Percentiles rank a stretch among this genome's conserved stretches.
Conservation (phyloP, 2,797 vertebrate species). For the Oreochromis grahami region DNA sequence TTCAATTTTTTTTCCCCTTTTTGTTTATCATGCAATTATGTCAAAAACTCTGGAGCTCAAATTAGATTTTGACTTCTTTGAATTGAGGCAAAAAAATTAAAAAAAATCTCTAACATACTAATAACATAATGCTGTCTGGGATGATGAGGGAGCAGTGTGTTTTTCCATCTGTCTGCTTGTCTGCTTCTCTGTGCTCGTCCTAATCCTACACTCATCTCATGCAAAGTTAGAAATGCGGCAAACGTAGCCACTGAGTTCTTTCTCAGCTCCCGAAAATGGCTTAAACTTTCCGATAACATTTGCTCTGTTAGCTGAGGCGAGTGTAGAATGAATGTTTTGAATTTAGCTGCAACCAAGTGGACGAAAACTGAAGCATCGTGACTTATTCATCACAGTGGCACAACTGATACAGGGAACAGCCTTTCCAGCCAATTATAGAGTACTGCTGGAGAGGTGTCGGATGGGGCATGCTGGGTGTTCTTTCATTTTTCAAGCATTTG, state of each 20-base stretch:
- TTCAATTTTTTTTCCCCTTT: background rate
- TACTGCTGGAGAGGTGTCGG: background rate
- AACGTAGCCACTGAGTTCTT: background rate
- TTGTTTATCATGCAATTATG: background rate
- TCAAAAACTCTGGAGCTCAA: background rate
- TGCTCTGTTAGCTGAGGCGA: background rate
- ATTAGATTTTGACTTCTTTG: background rate
- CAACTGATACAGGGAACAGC: slow-evolving; percentile 16
- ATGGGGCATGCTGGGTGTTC: background rate
- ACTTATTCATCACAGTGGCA: slow-evolving; percentile 25
- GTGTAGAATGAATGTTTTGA: slow-evolving; percentile 5
- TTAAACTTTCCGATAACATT: background rate
- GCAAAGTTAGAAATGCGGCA: background rate
- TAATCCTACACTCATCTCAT: slow-evolving; percentile 4
- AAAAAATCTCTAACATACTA: background rate
- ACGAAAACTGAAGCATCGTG: slow-evolving; percentile 18
- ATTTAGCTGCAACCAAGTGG: background rate
- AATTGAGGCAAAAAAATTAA: background rate
- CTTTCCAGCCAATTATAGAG: slow-evolving; percentile 18
- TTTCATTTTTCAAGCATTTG: background rate
- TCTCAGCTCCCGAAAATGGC: background rate
- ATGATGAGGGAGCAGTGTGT: background rate
- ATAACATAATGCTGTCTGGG: background rate
- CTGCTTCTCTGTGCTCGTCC: background rate
- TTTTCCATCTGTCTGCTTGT: background rate